Percentiles rank a stretch among this genome's conserved stretches.
Conservation (phyloP, 2,888 invertebrate species). For the Amphiduros pacificus region DNA sequence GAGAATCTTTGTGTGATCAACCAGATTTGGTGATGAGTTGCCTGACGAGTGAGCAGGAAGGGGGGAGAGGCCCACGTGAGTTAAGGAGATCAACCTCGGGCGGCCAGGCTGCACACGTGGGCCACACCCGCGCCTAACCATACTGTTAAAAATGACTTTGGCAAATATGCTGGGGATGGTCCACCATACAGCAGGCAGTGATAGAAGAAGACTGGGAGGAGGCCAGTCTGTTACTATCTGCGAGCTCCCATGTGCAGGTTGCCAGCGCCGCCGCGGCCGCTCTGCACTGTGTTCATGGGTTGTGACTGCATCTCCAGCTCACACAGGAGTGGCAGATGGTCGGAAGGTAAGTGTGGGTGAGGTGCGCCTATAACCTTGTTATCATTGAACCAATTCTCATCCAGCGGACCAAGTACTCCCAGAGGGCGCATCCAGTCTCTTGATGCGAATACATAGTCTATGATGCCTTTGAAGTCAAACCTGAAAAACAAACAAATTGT, state of each 20-base stretch:
- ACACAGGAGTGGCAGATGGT: constrained; percentile 58
- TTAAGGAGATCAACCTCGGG: too few relatives aligned
- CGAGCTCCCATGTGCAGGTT: background rate
- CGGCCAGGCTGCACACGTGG: too few relatives aligned
- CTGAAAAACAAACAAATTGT: constrained; percentile 67
- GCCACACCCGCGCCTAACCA: too few relatives aligned
- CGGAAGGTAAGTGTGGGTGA: constrained; percentile 93
- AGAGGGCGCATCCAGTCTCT: constrained; percentile 93
- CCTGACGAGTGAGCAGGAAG: too few relatives aligned
- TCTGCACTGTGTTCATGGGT: background rate
- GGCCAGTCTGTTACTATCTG: background rate
- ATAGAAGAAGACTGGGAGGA: background rate
- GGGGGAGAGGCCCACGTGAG: too few relatives aligned
- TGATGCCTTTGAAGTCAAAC: constrained; percentile 98
- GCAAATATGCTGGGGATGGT: background rate
- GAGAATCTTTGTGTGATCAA: too few relatives aligned
- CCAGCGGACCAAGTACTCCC: constrained; percentile 91
- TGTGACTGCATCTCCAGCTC: constrained; percentile 44
- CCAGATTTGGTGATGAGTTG: too few relatives aligned
- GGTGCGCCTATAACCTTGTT: constrained; percentile 98
- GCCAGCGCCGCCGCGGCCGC: too few relatives aligned
- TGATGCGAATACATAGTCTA: constrained; percentile 99
- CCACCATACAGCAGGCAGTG: background rate
- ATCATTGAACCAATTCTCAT: constrained; percentile 75
- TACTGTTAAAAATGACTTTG: too few relatives aligned